Evolutionary conservation across 2,797 vertebrate species (phyloP), one percentile per base, ranked within the genome.

Genomic region (Enoplosus armatus): DNA sequence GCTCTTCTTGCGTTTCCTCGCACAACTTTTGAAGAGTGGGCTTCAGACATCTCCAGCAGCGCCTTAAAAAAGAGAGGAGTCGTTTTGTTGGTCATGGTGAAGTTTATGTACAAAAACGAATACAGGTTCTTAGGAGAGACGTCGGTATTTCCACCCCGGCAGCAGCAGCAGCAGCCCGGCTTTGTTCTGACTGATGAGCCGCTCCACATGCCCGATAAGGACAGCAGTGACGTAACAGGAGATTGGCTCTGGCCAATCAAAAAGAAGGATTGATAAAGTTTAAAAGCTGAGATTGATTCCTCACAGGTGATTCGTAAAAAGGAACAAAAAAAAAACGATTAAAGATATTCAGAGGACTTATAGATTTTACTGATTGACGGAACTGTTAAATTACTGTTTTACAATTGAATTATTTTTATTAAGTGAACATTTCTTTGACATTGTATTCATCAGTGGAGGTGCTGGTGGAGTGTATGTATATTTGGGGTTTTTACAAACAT

Each of bases 41-140:
- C 72, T 55, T 90, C 92, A 14, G 74, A 79, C 54, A 76, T 8
- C 5, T 87, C 86, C 83, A 87, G 22, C 58, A 95, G 79, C 5
- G 81, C 71, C 60, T 56, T 89, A 3, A 73, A 6, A 18, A 94
- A 54, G 0, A 80, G 58, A 6, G 80, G 55, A 1, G 59, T 86
- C 33, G 26, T 53, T 29, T 68, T 92, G 26, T n/a, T 80, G 66
- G 11, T 15, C 92, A 93, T 93, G 8, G 2, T 35, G 37, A 26
- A 27, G 26, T 15, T 70, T 35, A 1, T 1, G 12, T 8, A 10
- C 8, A 3, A 2, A 53, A 58, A 2, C 9, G 4, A 6, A 6
- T 0, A 5, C 20, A n/a, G 12, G 0, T 27, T 31, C 2, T 35
- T 5, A 2, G 0, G 10, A 20, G 14, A 47, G 48, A 72, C 3